Base-by-base conservation (phyloP, 2,113 vertebrate species). In the Pseudonaja textilis region DNA sequence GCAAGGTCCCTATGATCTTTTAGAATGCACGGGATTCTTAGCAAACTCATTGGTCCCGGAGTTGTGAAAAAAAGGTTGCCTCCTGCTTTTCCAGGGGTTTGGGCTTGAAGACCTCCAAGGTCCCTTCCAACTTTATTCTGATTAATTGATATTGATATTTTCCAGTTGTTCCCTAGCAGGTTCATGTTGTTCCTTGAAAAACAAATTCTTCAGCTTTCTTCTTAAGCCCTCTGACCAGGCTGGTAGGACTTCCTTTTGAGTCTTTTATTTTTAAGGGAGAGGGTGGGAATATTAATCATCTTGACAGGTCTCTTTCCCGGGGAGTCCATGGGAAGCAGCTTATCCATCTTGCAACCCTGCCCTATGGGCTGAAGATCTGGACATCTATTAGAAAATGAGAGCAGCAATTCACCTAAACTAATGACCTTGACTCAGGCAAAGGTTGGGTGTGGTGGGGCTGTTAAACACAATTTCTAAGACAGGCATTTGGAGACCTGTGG, bases 231-330 rank as follows among this genome's bases (percentile, higher is more conserved):
- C 4, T 0, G 0, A 89, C 69, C 52, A 22, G 29, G 23, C 93
- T 50, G 9, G 29, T 55, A 42, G 88, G n/a, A 52, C 61, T 93
- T 95, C 90, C n/a, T 94, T 92, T 47, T 1, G 26, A 85, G 34
- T 89, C 64, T 89, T 69, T 69, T 16, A 4, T 12, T 64, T 59
- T 7, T 29, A 95, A 85, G 59, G 59, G 26, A 64, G 26, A 4
- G 16, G 86, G 0, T 1, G 1, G 81, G 69, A 95, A 93, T 94
- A 91, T 95, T 95, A 91, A 95, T 95, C 95, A 95, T 81, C 8
- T 39, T 96, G 95, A 90, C 95, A 93, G 8, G 61, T 1, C 59
- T 87, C 91, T 89, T 85, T 93, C 94, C 92, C 55, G n/a, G 3
- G 93, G 20, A 61, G 85, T 90, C 74, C 8, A 11, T 18, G 52